These are phyloP conservation scores for Daphoenositta chrysoptera DNA, from an alignment of 2,113 vertebrate species.

Conservation along the genomic window DNA sequence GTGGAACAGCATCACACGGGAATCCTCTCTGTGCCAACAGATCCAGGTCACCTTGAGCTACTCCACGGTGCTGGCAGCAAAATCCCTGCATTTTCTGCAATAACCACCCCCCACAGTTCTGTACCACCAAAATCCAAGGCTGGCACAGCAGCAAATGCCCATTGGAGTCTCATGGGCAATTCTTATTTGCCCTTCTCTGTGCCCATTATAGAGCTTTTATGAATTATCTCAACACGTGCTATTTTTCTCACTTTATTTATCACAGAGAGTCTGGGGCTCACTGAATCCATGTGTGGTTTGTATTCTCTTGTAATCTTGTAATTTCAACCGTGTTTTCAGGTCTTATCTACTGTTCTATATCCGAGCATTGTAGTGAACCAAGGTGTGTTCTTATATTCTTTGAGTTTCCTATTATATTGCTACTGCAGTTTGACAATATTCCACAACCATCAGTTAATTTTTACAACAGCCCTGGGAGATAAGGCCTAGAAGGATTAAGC, in stretches of 20 bases:
- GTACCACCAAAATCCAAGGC: not conserved
- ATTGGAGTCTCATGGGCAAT: not conserved
- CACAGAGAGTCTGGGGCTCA: not conserved
- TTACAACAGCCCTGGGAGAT: not conserved
- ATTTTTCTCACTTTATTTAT: not conserved
- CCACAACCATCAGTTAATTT: not conserved
- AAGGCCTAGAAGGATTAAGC: not conserved
- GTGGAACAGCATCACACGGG: not conserved
- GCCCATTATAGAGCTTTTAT: not conserved
- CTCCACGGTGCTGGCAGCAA: not conserved
- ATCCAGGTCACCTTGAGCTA: not conserved
- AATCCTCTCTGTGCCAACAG: not conserved
- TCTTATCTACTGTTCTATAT: not conserved
- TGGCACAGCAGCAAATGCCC: not conserved
- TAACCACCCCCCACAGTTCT: not conserved
- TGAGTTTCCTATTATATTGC: not conserved
- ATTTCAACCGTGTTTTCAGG: not conserved
- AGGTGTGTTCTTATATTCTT: not conserved
- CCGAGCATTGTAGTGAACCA: not conserved
- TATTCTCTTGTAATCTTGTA: not conserved
- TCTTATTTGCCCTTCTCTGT: not conserved
- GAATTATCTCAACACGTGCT: not conserved
- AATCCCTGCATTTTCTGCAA: not conserved
- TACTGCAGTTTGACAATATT: not conserved
- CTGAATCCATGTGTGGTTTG: not conserved